Percentiles rank a stretch among this genome's conserved stretches.
These are phyloP conservation scores for Drosophila tristis DNA, from an alignment of 1,140 invertebrate genomes.

Conservation along the genomic window DNA sequence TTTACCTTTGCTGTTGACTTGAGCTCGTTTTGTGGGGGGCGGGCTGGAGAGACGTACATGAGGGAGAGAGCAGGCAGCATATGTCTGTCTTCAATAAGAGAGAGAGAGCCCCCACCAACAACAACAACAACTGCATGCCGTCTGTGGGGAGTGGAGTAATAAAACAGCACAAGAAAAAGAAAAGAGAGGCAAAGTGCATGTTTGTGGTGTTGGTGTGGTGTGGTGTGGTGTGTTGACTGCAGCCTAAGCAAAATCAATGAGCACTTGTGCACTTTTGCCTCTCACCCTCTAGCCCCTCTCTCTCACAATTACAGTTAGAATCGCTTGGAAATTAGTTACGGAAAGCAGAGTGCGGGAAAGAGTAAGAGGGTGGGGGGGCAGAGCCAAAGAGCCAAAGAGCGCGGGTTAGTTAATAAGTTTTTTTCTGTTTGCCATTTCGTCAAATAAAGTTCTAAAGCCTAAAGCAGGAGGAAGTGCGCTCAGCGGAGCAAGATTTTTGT, in stretches of 20 bases:
- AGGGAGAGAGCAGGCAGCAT: too few species aligned
- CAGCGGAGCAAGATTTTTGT: slow-evolving; percentile 27
- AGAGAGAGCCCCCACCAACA: not conserved
- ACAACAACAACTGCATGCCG: not conserved
- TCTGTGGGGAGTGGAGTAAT: slow-evolving; percentile 12
- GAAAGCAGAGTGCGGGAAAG: slow-evolving; percentile 14
- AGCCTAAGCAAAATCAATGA: slow-evolving; percentile 72
- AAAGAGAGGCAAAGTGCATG: slow-evolving; percentile 16
- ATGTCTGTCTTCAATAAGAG: not conserved
- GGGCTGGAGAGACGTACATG: too few species aligned
- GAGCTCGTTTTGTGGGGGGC: too few species aligned
- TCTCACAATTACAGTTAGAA: slow-evolving; percentile 69
- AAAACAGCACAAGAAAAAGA: slow-evolving; percentile 1
- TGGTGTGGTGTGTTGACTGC: slow-evolving; percentile 29
- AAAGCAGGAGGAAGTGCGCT: slow-evolving; percentile 38
- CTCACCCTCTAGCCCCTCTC: not conserved
- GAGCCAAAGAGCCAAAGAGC: not conserved
- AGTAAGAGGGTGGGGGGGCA: not conserved
- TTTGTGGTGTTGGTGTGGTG: slow-evolving; percentile 24
- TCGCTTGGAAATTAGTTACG: slow-evolving; percentile 45
- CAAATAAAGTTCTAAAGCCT: slow-evolving; percentile 62
- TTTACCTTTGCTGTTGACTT: too few species aligned
- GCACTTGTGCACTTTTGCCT: slow-evolving; percentile 63
- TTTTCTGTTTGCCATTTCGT: slow-evolving; percentile 17
- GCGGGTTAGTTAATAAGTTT: slow-evolving; percentile 20